Evolutionary conservation across 2,797 vertebrate genomes (phyloP).

Genomic region (Tympanoctomys barrerae): DNA sequence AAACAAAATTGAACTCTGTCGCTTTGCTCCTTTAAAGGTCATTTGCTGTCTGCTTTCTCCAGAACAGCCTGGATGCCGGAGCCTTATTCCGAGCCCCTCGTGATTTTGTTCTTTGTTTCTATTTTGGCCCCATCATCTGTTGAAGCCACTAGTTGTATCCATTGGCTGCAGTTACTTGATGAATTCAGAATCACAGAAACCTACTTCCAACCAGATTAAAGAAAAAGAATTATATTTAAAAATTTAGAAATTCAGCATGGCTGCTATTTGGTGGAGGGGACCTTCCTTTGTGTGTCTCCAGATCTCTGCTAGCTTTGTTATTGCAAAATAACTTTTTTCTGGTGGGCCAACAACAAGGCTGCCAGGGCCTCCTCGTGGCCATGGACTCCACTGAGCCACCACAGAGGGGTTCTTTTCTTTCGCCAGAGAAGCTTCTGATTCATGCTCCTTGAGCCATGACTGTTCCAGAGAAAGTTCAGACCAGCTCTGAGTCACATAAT

Average conservation of each 20-base stretch:
- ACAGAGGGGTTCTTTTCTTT: not conserved
- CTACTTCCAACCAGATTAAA: not conserved
- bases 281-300: not conserved
- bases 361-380: not conserved
- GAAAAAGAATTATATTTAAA: not conserved
- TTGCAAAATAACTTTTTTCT: too few relatives aligned
- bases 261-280: not conserved
- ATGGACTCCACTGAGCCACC: not conserved
- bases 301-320: not conserved
- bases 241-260: not conserved
- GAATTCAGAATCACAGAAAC: not conserved
- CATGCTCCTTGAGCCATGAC: not conserved
- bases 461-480: not conserved
- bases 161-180: not conserved
- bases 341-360: too few relatives aligned
- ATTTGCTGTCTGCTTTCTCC: not conserved
- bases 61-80: not conserved
- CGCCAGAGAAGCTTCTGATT: not conserved
- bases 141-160: not conserved
- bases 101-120: not conserved
- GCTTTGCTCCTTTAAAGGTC: not conserved
- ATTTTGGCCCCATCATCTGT: not conserved
- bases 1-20: not conserved
- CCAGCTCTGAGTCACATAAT: not conserved
- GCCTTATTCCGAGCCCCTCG: not conserved